Percentiles rank a stretch among this genome's conserved stretches.
phyloP scores from a whole-genome alignment of 2,113 vertebrate species.

The Cyphomyrus plagiostoma region DNA sequence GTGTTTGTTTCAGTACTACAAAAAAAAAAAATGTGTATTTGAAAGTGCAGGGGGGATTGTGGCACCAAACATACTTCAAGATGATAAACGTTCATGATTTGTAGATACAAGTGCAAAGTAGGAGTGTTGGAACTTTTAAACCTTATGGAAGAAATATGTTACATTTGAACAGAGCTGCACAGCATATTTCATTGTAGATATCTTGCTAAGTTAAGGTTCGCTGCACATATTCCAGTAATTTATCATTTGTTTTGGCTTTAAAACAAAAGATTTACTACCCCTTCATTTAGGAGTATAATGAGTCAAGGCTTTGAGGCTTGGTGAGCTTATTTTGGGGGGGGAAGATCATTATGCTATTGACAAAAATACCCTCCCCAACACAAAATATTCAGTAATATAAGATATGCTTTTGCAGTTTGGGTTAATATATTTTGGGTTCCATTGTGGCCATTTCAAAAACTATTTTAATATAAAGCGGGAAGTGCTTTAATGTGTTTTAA shows the following conservation, averaged over 20 bases:
- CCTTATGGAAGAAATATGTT: slow-evolving; percentile 19
- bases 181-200: slow-evolving; percentile 33
- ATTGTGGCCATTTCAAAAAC: not conserved
- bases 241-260: slow-evolving; percentile 36
- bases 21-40: slow-evolving; percentile 45
- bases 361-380: not conserved
- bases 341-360: slow-evolving; percentile 20
- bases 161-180: slow-evolving; percentile 28
- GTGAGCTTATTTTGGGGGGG: slow-evolving; percentile 43
- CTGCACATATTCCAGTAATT: slow-evolving; percentile 50
- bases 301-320: slow-evolving; percentile 48
- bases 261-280: slow-evolving; percentile 53
- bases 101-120: slow-evolving; percentile 63
- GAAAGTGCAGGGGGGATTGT: slow-evolving; percentile 50
- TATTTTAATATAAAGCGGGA: not conserved
- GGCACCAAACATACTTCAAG: slow-evolving; percentile 39
- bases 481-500: not conserved
- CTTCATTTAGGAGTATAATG: slow-evolving; percentile 47
- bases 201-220: slow-evolving; percentile 44
- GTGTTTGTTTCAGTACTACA: slow-evolving; percentile 30
- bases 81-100: slow-evolving; percentile 64
- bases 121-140: slow-evolving; percentile 43
- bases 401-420: not conserved
- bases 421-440: not conserved
- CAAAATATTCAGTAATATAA: not conserved